These are phyloP conservation scores for Phrynocephalus versicolor DNA, from an alignment of 2,113 vertebrate species.

Conservation along the genomic window DNA sequence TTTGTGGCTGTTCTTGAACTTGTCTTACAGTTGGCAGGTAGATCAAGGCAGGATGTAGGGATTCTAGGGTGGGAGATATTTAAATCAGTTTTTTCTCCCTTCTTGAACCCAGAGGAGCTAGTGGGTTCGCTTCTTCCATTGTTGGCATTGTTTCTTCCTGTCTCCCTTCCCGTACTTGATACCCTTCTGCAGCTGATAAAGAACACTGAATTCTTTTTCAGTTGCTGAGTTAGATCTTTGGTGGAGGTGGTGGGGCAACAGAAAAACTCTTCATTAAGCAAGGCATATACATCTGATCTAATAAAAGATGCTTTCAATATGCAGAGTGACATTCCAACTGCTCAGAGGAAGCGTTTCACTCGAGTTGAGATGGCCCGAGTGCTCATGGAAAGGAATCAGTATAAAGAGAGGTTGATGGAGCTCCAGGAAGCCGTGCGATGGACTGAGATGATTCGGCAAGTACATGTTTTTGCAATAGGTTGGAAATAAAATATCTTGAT, in stretches of 20 bases:
- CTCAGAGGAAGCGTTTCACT: conserved; percentile 96
- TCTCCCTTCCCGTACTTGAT: background rate
- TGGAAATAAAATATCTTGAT: background rate
- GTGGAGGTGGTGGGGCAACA: background rate
- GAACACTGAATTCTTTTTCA: background rate
- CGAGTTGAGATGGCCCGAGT: conserved; percentile 98
- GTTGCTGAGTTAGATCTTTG: conserved; percentile 29
- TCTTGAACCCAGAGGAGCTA: background rate
- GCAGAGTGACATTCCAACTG: conserved; percentile 95
- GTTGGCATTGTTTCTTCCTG: conserved; percentile 2
- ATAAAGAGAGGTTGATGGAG: conserved; percentile 98
- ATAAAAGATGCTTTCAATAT: background rate
- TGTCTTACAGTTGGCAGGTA: background rate
- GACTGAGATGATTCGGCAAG: conserved; percentile 98
- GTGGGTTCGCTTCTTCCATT: background rate
- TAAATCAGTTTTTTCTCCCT: background rate
- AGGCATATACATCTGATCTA: background rate
- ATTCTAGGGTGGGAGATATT: background rate
- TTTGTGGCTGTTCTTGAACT: background rate
- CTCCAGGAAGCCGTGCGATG: conserved; percentile 97
- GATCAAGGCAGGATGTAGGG: background rate
- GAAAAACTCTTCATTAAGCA: background rate
- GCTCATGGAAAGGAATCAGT: conserved; percentile 98
- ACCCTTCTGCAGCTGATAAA: background rate
- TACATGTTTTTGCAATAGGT: background rate